Evolutionary conservation across 23 tunicate species (phyloP), one percentile per base, ranked within the genome.

Genomic region (Corella eumyota): DNA sequence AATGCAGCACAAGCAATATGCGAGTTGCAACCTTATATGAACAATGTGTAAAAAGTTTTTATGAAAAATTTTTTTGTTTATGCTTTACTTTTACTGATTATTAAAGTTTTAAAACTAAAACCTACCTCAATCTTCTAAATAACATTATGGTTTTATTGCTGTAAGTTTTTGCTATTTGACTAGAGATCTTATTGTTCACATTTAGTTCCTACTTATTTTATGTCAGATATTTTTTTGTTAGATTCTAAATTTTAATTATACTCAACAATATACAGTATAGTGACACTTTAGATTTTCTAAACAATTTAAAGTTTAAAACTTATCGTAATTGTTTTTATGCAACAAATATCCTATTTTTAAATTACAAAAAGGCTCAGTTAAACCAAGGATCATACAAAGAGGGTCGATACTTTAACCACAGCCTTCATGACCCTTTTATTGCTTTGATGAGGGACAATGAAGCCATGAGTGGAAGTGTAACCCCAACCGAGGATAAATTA

Each of bases 401-500:
- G 35, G 31, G 60, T 56, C 65, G 73, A 2, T 84, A 84, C 47
- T 84, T 75, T 69, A 60, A 76, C 2, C 94, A 84, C 59, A 52
- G 36, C 22, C 48, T 84, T 21, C 38, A 63, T 64, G 94, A 84
- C 44, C 94, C 94, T 2, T 84, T 75, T 52, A 46, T 75, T 9
- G 76, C 94, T 1, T 58, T 84, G 63, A 65, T 76, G 65, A 45
- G 94, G 36, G 94, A 84, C 49, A 59, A 69, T 58, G 64, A 74
- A 46, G 62, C 66, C 4, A 25, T 56, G 0, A 68, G 68, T 25
- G 71, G 64, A 36, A 31, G 31, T 38, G 63, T 68, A 38, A 45
- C 77, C 4, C 48, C 64, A 45, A 48, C 45, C 36, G 17, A 24
- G 34, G 81, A n/a, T n/a, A 64, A n/a, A 66, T 34, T 49, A 34